Conservation (phyloP, 53 echinoderm and acorn worm genomes). For the Holothuria scabra region DNA sequence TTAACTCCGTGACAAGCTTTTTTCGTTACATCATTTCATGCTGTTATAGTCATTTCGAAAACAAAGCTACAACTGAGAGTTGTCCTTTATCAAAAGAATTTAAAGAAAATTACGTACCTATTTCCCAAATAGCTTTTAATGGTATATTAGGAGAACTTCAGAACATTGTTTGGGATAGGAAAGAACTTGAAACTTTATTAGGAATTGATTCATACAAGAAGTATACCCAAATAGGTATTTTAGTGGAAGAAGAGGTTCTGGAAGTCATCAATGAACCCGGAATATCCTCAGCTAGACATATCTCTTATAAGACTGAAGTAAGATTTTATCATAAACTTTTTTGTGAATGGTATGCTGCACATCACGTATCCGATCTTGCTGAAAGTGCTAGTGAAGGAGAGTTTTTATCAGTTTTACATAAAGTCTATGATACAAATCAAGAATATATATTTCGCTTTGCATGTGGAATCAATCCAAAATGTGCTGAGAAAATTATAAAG, state of each 20-base stretch:
- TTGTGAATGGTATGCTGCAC: conserved; percentile 40
- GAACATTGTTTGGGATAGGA: conserved; percentile 4
- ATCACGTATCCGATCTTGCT: background rate
- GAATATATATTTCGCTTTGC: too few relatives aligned
- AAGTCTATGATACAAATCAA: too few relatives aligned
- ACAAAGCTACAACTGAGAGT: background rate
- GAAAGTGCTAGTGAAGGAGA: too few relatives aligned
- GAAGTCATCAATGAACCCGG: background rate
- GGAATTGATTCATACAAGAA: background rate
- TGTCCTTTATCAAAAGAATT: background rate
- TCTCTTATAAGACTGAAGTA: too few relatives aligned
- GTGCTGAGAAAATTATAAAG: too few relatives aligned
- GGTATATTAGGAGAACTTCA: conserved; percentile 10
- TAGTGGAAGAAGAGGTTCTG: conserved; percentile 26
- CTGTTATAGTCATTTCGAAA: conserved; percentile 16
- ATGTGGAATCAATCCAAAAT: too few relatives aligned
- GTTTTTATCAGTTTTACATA: too few relatives aligned
- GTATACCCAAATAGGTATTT: conserved; percentile 15
- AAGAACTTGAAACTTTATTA: background rate
- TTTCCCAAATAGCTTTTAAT: conserved; percentile 1
- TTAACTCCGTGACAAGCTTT: conserved; percentile 28
- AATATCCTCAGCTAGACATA: background rate
- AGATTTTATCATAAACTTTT: conserved; percentile 26
- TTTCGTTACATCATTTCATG: conserved; percentile 40
- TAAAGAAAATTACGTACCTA: background rate